phyloP scores from a whole-genome alignment of 2,888 invertebrate species.

The Lypha dubia region DNA sequence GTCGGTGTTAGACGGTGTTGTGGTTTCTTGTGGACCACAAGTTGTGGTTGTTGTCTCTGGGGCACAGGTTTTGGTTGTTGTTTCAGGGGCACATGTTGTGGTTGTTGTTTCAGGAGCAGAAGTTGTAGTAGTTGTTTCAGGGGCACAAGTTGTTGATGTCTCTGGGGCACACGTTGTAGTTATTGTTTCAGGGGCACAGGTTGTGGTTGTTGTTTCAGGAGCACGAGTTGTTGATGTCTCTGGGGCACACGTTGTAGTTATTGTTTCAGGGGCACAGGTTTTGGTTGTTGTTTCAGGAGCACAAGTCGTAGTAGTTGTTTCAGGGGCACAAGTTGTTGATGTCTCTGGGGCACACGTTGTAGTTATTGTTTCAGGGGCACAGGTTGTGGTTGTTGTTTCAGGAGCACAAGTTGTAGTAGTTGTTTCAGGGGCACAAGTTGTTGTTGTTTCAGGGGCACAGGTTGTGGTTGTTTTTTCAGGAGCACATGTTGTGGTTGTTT shows the following conservation, averaged over 20 bases:
- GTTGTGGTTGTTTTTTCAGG: conserved; percentile 29
- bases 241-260: neutral
- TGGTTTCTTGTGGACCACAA: conserved; percentile 16
- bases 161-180: conserved; percentile 9
- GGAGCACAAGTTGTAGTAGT: conserved; percentile 26
- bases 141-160: conserved; percentile 19
- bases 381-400: neutral
- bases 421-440: conserved; percentile 24
- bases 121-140: neutral
- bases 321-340: neutral
- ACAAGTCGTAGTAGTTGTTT: neutral
- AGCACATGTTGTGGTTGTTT: conserved; percentile 20
- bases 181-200: conserved; percentile 3
- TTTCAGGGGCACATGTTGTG: neutral
- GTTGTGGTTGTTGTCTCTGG: conserved; percentile 15
- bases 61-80: conserved; percentile 14
- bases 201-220: conserved; percentile 1
- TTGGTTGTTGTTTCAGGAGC: neutral
- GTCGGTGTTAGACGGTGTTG: conserved; percentile 1
- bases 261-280: neutral
- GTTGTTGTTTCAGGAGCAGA: neutral
- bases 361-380: neutral
- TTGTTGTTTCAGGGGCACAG: neutral
- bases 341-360: neutral
- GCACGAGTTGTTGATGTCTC: neutral